Evolutionary conservation across 2,113 vertebrate species (phyloP).

Genomic region (Glareola pratincola): DNA sequence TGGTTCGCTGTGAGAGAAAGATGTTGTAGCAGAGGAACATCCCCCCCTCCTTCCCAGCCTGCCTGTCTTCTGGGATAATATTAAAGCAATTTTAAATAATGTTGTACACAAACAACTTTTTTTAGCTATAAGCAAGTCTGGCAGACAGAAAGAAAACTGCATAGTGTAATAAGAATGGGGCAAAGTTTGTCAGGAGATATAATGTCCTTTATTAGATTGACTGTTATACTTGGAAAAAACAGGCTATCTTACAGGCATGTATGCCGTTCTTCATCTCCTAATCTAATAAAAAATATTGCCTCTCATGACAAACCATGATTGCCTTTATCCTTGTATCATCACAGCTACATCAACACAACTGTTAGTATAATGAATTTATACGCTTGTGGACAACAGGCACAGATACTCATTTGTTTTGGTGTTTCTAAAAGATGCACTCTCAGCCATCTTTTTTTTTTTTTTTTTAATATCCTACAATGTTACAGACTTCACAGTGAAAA

Average conservation of each 20-base stretch:
- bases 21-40: not conserved
- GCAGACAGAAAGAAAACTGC: not conserved
- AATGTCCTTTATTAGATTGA: not conserved
- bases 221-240: not conserved
- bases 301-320: not conserved
- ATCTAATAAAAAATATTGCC: not conserved
- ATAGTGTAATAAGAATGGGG: not conserved
- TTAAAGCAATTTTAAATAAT: not conserved
- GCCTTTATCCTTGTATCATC: not conserved
- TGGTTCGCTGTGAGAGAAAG: slow-evolving; percentile 1
- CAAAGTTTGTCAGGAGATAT: not conserved
- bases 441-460: too few species aligned
- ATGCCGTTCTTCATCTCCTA: not conserved
- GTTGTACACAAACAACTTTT: not conserved
- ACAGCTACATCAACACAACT: not conserved
- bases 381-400: not conserved
- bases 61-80: not conserved
- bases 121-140: not conserved
- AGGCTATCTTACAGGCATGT: not conserved
- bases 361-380: not conserved
- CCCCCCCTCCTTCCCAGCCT: not conserved
- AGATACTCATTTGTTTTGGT: not conserved
- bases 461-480: not conserved
- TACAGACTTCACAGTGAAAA: not conserved
- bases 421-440: not conserved